phyloP scores from a whole-genome alignment of 2,888 invertebrate species.

The Eucera pruinosa region DNA sequence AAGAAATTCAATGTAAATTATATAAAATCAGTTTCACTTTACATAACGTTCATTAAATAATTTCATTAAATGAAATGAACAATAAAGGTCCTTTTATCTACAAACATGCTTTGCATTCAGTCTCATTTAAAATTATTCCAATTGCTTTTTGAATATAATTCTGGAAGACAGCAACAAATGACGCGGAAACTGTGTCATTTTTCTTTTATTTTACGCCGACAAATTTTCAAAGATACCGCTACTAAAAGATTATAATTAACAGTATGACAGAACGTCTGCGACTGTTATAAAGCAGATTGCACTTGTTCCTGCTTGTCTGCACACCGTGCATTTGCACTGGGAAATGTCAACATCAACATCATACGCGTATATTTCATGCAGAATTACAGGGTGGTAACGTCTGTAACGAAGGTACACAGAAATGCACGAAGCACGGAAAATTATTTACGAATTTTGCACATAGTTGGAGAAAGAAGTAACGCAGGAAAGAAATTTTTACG shows the following conservation, averaged over 20 bases:
- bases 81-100: neutral
- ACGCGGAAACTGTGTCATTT: neutral
- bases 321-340: constrained; percentile 10
- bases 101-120: neutral
- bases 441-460: neutral
- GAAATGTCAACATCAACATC: constrained; percentile 18
- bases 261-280: neutral
- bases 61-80: neutral
- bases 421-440: neutral
- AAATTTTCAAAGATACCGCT: neutral
- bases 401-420: neutral
- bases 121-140: neutral
- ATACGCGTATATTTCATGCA: neutral
- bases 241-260: constrained; percentile 33
- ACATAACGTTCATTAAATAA: no score
- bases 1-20: no score
- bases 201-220: constrained; percentile 20
- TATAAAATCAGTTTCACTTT: no score
- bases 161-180: neutral
- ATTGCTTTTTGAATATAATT: neutral
- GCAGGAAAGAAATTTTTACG: neutral
- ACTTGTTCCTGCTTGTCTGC: constrained; percentile 10
- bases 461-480: neutral
- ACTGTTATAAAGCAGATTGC: constrained; percentile 14
- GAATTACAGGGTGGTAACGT: neutral